Evolutionary conservation across 2,888 invertebrate genomes (phyloP).

Genomic region (Eilema sororculum): DNA sequence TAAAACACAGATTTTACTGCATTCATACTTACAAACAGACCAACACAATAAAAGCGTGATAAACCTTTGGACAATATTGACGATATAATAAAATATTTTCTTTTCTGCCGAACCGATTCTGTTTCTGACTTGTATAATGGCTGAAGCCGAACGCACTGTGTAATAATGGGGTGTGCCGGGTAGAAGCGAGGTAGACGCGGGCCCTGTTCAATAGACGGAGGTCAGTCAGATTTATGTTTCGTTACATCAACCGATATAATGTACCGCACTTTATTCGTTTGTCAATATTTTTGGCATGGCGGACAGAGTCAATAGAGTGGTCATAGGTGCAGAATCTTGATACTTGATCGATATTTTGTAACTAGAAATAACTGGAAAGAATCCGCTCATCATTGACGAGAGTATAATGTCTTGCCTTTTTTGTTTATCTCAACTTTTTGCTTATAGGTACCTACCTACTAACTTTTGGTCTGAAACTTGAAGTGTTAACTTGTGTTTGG

Average conservation of each 20-base stretch:
- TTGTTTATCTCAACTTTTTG: too few species aligned
- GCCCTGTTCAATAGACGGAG: constrained; percentile 49
- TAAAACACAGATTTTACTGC: not conserved
- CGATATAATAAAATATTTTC: constrained; percentile 15
- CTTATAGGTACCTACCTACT: too few species aligned
- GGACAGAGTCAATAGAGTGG: not conserved
- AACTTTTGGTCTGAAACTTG: too few species aligned
- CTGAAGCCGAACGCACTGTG: constrained; percentile 51
- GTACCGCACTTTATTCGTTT: constrained; percentile 43
- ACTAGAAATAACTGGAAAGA: too few species aligned
- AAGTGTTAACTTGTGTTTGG: too few species aligned
- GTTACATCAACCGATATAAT: constrained; percentile 34
- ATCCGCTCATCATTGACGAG: too few species aligned
- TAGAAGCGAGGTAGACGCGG: constrained; percentile 50
- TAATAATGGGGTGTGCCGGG: constrained; percentile 60
- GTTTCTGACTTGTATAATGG: constrained; percentile 58
- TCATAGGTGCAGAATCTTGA: not conserved
- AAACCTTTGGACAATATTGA: constrained; percentile 16
- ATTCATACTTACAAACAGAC: not conserved
- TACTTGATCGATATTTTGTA: not conserved
- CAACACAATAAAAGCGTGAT: not conserved
- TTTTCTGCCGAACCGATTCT: constrained; percentile 42
- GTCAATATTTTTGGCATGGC: constrained; percentile 29
- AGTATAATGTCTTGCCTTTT: too few species aligned
- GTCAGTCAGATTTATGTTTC: constrained; percentile 49